Base-by-base conservation (phyloP, 2,797 vertebrate genomes). In the Podarcis lilfordi region DNA sequence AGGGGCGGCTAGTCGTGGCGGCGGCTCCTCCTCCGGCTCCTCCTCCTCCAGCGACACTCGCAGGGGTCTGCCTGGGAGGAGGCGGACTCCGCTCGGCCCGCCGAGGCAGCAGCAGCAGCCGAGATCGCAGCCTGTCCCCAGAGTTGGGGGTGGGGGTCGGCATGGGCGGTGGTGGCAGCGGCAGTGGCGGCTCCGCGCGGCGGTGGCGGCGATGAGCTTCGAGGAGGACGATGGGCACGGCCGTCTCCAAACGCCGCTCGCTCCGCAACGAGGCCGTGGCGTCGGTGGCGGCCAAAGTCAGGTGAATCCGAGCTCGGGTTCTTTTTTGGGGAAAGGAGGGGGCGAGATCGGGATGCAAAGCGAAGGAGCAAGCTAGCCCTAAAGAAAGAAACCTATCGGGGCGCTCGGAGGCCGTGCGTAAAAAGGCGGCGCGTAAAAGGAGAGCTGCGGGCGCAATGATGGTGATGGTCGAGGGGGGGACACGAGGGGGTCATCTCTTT, bases 281-380 rank as follows among this genome's bases (percentile, higher is more conserved):
- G 93, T 98, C 98, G 15, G 98, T 98, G 94, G 98, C 98, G 84
- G 98, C 98, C 92, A 99, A 99, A 99, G 98, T 99, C 97, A 95
- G 98, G 98, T 99, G 97, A 98, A 15, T 8, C 5, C 19, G 66
- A 5, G 21, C 27, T 35, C 9, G 98, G 97, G 77, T 69, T 68
- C 81, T 23, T 64, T 23, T 64, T 64, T 23, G 17, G 37, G 23
- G 55, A 5, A 23, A 2, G 11, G 27, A 0, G 25, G 9, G 8
- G 3, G 59, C 59, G 5, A 21, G 37, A 43, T 9, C 5, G 25
- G 55, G 55, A 19, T 19, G 25, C 19, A 35, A 6, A 50, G 66
- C 21, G 21, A 74, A 71, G 27, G 40, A 4, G 23, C 43, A 50
- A 25, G 1, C 8, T n/a, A 23, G 45, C 7, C 19, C 4, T 6